These are phyloP conservation scores for Glareola pratincola DNA, from an alignment of 2,113 vertebrate species.

Conservation along the genomic window DNA sequence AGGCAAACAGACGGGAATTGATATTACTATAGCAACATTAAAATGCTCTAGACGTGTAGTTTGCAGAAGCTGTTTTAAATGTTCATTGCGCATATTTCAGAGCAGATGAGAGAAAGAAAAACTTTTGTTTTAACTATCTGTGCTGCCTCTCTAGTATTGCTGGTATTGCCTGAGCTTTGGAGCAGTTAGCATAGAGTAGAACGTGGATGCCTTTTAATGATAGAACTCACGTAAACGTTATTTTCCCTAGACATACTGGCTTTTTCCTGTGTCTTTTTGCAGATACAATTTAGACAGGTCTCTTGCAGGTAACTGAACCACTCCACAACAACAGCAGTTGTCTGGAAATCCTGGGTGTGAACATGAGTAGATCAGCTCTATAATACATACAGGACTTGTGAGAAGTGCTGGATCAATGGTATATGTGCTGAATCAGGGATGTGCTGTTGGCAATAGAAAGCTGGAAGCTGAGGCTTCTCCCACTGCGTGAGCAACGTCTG, in stretches of 20 bases:
- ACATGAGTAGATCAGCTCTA: neutral
- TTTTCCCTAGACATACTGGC: neutral
- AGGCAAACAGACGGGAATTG: neutral
- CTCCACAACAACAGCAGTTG: neutral
- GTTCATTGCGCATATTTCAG: neutral
- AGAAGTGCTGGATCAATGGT: neutral
- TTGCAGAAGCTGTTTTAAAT: neutral
- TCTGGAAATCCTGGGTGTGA: neutral
- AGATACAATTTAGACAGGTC: neutral
- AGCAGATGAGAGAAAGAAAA: neutral
- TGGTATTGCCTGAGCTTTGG: neutral
- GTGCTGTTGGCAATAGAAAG: neutral
- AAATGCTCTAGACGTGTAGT: neutral
- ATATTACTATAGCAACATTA: neutral
- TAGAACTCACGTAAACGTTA: neutral
- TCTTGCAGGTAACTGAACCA: neutral
- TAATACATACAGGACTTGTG: accelerated
- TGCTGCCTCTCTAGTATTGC: neutral
- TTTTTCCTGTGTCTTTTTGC: neutral
- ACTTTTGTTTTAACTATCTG: neutral
- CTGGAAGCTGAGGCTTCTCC: neutral
- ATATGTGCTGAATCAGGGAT: neutral
- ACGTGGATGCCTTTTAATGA: neutral
- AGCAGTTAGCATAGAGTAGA: neutral
- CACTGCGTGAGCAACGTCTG: neutral